A percentile compares a stretch with the other conserved stretches of the same genome.
Conservation (phyloP, 2,888 invertebrate genomes). For the Thalpophila matura region DNA sequence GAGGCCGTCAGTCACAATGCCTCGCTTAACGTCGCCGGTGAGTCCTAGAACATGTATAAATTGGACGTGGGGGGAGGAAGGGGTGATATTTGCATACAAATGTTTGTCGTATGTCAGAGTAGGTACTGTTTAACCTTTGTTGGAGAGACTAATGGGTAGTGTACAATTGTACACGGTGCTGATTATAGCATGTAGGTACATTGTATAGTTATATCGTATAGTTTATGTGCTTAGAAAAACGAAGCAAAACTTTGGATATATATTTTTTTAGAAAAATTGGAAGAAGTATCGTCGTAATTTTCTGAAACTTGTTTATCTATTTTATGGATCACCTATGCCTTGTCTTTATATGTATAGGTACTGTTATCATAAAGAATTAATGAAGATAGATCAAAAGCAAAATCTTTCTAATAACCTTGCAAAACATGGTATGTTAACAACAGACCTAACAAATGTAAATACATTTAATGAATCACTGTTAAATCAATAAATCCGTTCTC, state of each 20-base stretch:
- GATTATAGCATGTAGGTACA: constrained; percentile 11
- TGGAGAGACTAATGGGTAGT: constrained; percentile 41
- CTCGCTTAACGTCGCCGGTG: constrained; percentile 98
- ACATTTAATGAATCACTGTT: constrained; percentile 2
- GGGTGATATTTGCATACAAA: constrained; percentile 60
- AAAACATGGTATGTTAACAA: neutral
- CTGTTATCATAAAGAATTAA: too few relatives aligned
- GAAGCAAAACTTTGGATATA: too few relatives aligned
- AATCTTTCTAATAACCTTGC: neutral
- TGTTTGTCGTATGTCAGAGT: constrained; percentile 52
- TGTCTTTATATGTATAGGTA: too few relatives aligned
- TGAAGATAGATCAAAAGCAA: neutral
- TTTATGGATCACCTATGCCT: too few relatives aligned
- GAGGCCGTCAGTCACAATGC: constrained; percentile 97
- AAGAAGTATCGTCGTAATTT: too few relatives aligned
- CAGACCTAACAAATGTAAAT: constrained; percentile 8
- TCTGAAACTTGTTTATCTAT: too few relatives aligned
- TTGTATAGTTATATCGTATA: too few relatives aligned
- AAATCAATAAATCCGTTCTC: constrained; percentile 18
- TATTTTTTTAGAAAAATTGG: too few relatives aligned
- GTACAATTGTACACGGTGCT: constrained; percentile 11
- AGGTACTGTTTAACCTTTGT: constrained; percentile 55
- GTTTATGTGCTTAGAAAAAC: constrained; percentile 12
- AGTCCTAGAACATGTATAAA: constrained; percentile 59
- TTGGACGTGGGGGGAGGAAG: constrained; percentile 10